These are phyloP conservation scores for Shinisaurus crocodilurus DNA, from an alignment of 2,113 vertebrate genomes.

Conservation along the genomic window DNA sequence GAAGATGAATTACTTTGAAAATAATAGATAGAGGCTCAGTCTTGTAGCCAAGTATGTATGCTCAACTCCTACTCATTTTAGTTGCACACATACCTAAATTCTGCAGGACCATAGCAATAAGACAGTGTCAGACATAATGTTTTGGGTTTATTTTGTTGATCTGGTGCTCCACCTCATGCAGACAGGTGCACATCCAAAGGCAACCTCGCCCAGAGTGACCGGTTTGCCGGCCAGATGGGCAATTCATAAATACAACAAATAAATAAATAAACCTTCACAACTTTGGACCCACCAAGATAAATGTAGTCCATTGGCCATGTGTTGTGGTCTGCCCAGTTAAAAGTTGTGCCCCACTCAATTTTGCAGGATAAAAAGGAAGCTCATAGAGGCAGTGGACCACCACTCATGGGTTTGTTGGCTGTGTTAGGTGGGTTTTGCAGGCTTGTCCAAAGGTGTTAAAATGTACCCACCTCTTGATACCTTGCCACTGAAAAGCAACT, in stretches of 20 bases:
- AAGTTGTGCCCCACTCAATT: neutral
- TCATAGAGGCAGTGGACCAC: neutral
- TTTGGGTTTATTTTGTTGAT: neutral
- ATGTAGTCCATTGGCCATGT: neutral
- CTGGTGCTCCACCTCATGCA: neutral
- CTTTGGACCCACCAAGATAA: neutral
- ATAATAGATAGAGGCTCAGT: too few species aligned
- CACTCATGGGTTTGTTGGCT: neutral
- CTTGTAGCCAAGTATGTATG: neutral
- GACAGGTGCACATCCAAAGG: neutral
- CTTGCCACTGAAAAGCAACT: neutral
- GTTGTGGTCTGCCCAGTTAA: neutral
- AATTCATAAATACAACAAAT: too few species aligned
- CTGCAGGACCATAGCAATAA: neutral
- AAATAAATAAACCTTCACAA: too few species aligned
- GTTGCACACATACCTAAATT: neutral
- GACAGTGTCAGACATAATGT: neutral
- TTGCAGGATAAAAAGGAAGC: neutral
- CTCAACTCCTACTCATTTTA: neutral
- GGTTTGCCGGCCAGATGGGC: too few species aligned
- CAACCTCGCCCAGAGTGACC: too few species aligned
- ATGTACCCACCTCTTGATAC: neutral
- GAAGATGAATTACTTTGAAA: neutral
- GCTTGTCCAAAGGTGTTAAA: neutral
- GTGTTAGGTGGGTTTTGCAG: neutral